Percentiles rank a stretch among this genome's conserved stretches.
Conservation (phyloP, 1,140 invertebrate genomes). For the Diplogasteroides magnus region DNA sequence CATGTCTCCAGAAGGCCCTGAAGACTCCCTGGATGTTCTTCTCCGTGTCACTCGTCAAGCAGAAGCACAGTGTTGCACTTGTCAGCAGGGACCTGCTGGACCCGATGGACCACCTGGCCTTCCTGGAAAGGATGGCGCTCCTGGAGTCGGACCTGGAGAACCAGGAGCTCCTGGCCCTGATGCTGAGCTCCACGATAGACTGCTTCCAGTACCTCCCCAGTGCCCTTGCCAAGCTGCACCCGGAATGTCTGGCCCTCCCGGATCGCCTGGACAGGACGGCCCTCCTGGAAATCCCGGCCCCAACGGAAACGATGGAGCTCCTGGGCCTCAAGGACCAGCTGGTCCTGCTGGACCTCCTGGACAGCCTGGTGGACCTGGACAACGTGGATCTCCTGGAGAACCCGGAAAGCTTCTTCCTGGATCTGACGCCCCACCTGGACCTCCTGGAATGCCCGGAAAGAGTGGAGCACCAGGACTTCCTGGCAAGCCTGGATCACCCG, state of each 20-base stretch:
- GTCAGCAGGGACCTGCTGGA: slow-evolving; percentile 54
- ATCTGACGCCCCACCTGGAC: slow-evolving; percentile 40
- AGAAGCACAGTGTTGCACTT: slow-evolving; percentile 52
- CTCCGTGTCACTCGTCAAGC: slow-evolving; percentile 46
- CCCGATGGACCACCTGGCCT: slow-evolving; percentile 40
- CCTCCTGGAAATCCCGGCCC: slow-evolving; percentile 46
- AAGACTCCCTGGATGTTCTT: slow-evolving; percentile 35
- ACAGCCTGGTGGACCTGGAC: slow-evolving; percentile 46
- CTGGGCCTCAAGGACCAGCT: slow-evolving; percentile 42
- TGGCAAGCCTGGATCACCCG: slow-evolving; percentile 33
- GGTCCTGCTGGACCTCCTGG: slow-evolving; percentile 42
- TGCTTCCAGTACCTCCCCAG: slow-evolving; percentile 54
- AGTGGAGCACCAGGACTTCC: slow-evolving; percentile 37
- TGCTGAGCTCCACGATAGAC: slow-evolving; percentile 53
- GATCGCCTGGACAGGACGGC: slow-evolving; percentile 48
- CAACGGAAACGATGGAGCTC: slow-evolving; percentile 46
- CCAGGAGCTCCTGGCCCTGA: slow-evolving; percentile 49
- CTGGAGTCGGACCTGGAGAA: slow-evolving; percentile 43
- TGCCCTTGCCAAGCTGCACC: slow-evolving; percentile 50
- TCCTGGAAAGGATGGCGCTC: slow-evolving; percentile 41
- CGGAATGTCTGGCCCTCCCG: slow-evolving; percentile 41
- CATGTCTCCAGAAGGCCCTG: slow-evolving; percentile 35
- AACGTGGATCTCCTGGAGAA: slow-evolving; percentile 48
- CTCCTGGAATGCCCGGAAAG: slow-evolving; percentile 28
- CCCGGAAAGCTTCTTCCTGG: slow-evolving; percentile 50